Base-by-base conservation (phyloP, 2,113 vertebrate genomes). In the Monarcha castaneiventris region DNA sequence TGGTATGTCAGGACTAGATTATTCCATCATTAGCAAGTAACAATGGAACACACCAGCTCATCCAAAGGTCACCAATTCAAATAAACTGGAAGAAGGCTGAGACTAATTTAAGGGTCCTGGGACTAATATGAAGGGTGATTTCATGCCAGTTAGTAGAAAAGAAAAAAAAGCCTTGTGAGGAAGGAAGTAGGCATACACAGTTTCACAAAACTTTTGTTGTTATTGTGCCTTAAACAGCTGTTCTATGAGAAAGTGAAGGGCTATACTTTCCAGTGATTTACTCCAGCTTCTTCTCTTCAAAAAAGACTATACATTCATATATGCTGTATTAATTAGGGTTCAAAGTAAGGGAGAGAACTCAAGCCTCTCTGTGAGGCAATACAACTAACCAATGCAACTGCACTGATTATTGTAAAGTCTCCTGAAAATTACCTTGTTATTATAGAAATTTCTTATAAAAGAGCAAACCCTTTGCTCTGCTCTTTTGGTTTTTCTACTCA, bases 1-100 rank as follows among this genome's bases (percentile, higher is more conserved):
- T 30, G 72, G 59, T 81, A 90, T 0, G 41, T 87, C 79, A 95
- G 94, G 80, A 94, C 91, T 63, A 75, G 84, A 94, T 96, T 82
- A 93, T 93, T 93, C 89, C 89, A 96, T 87, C 84, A 56, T 94
- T 90, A 95, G 84, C 69, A 72, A 91, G 54, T 54, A 93, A 95
- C 94, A 95, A 87, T 82, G 62, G 77, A 95, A 81, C n/a, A 72
- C 74, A 96, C 29, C 71, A 94, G 77, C 95, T 95, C 91, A 96
- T 84, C 93, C 95, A 91, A 94, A 97, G 96, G 96, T 92, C 94
- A 94, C 32, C 59, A 73, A 93, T 73, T 93, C 82, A 85, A 90
- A 91, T 56, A 84, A 72, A 49, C 29, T 82, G 49, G 82, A 94
- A 81, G 62, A 84, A 89, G 59, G 29, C 84, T 87, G 94, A 84